These are phyloP conservation scores for Dufourea novaeangliae DNA, from an alignment of 1,140 invertebrate species.

Conservation along the genomic window DNA sequence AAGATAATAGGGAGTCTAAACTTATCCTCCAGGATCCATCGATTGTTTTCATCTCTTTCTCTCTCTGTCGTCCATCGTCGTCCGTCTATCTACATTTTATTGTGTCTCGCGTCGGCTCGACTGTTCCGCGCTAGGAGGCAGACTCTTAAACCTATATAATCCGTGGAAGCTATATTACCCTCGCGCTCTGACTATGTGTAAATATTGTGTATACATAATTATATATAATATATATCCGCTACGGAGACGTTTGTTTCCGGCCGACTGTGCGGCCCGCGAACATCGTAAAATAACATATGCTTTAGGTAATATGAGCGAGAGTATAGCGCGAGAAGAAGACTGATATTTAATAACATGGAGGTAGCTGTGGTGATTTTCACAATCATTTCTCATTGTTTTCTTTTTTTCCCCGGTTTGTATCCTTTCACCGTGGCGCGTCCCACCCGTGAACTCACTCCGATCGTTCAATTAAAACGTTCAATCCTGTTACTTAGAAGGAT, in stretches of 20 bases:
- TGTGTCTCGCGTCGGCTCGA: constrained; percentile 53
- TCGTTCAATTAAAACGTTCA: neutral
- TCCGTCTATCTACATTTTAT: constrained; percentile 14
- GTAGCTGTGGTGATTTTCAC: constrained; percentile 78
- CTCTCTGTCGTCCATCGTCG: neutral
- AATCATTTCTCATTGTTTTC: constrained; percentile 57
- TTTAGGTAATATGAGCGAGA: constrained; percentile 59
- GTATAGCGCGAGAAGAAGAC: constrained; percentile 66
- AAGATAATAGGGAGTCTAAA: neutral
- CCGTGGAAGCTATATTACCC: constrained; percentile 69
- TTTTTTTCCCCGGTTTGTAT: constrained; percentile 6
- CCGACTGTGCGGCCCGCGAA: neutral
- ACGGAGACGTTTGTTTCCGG: constrained; percentile 24
- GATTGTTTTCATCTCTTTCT: neutral
- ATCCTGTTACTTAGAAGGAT: no score
- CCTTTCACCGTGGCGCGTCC: neutral
- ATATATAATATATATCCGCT: constrained; percentile 58
- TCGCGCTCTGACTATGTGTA: constrained; percentile 66
- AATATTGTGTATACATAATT: constrained; percentile 66
- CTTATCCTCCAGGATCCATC: neutral
- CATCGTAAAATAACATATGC: constrained; percentile 68
- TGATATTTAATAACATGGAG: constrained; percentile 74
- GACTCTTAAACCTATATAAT: constrained; percentile 71
- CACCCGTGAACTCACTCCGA: neutral
- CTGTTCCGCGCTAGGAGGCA: constrained; percentile 67